These are phyloP conservation scores for Lycopodina hypogea DNA, from an alignment of 37 sponge, comb jelly and placozoan species.

Conservation along the genomic window DNA sequence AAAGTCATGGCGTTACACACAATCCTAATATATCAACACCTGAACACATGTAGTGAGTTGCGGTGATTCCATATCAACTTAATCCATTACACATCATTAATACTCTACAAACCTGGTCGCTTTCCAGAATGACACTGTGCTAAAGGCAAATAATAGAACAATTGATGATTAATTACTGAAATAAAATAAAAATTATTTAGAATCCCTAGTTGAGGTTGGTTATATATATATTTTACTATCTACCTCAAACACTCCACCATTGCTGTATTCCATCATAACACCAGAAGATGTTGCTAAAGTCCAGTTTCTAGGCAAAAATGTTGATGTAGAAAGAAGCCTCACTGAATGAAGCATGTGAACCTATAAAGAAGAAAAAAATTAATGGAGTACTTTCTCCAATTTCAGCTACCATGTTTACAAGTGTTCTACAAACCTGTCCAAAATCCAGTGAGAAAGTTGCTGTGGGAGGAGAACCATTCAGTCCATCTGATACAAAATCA, in stretches of 20 bases:
- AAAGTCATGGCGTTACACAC: too few species aligned
- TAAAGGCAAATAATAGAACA: too few species aligned
- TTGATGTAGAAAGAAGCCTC: background rate
- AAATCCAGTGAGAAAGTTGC: background rate
- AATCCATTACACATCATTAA: too few species aligned
- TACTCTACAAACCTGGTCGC: too few species aligned
- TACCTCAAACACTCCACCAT: conserved; percentile 10
- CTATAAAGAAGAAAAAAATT: background rate
- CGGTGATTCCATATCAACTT: too few species aligned
- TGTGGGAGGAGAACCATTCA: background rate
- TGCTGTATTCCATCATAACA: background rate
- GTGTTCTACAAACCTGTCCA: background rate
- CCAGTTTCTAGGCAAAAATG: background rate
- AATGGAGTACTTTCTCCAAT: background rate
- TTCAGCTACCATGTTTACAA: background rate
- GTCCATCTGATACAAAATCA: background rate
- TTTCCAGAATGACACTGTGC: too few species aligned
- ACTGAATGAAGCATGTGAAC: background rate
- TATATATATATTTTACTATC: background rate
- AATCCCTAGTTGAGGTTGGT: too few species aligned
- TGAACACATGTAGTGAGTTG: too few species aligned
- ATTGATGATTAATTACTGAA: too few species aligned
- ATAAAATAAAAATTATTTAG: too few species aligned
- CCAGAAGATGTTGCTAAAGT: background rate
- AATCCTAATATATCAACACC: too few species aligned